phyloP scores from a whole-genome alignment of 2,888 invertebrate species.

The Heliconius cydno region DNA sequence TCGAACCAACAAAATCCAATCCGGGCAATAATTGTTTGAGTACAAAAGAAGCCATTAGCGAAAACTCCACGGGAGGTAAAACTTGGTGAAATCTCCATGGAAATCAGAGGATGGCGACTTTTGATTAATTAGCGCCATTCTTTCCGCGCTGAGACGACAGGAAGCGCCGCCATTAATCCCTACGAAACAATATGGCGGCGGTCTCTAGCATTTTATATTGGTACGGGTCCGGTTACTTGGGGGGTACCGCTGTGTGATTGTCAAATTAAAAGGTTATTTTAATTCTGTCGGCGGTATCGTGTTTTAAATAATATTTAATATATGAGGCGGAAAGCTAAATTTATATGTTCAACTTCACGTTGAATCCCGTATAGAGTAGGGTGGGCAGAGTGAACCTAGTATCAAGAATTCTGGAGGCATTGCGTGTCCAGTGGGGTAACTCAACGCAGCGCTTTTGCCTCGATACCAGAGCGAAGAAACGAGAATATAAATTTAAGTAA shows the following conservation, averaged over 20 bases:
- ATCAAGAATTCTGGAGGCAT: no score
- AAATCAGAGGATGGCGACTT: constrained; percentile 78
- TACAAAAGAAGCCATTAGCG: constrained; percentile 77
- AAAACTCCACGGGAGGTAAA: constrained; percentile 69
- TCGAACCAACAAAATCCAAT: constrained; percentile 73
- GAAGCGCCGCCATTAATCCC: constrained; percentile 71
- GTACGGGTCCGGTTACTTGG: constrained; percentile 64
- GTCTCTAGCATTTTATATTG: constrained; percentile 60
- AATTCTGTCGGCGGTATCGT: no score
- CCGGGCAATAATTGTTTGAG: constrained; percentile 62
- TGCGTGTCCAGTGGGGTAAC: no score
- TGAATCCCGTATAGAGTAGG: no score
- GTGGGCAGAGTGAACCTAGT: no score
- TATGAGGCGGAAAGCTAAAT: no score
- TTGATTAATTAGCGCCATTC: constrained; percentile 83
- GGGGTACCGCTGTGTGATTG: constrained; percentile 30
- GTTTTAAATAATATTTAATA: no score
- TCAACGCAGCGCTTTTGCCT: no score
- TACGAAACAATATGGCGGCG: constrained; percentile 73
- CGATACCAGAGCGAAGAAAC: no score
- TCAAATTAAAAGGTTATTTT: constrained; percentile 10
- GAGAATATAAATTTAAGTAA: no score
- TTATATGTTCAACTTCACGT: no score
- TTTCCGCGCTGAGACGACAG: constrained; percentile 70
- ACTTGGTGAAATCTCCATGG: constrained; percentile 72